phyloP scores from a whole-genome alignment of 1,140 invertebrate genomes.

The Papilio glaucus region DNA sequence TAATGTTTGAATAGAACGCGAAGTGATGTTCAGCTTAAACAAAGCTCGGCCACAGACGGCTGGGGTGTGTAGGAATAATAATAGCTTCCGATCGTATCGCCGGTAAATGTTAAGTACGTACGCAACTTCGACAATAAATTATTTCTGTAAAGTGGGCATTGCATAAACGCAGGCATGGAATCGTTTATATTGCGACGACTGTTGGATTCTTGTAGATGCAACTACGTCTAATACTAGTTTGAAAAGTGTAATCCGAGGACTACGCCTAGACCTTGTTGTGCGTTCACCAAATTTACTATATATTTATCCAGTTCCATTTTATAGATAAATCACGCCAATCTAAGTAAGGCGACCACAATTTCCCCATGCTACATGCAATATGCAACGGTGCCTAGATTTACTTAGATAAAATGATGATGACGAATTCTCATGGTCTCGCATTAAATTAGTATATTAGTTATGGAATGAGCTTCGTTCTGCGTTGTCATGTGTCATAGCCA shows the following conservation, averaged over 20 bases:
- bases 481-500: too few relatives aligned
- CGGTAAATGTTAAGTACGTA: constrained; percentile 37
- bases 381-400: too few relatives aligned
- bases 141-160: constrained; percentile 36
- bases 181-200: constrained; percentile 25
- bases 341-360: neutral
- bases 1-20: constrained; percentile 63
- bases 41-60: constrained; percentile 58
- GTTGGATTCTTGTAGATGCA: constrained; percentile 16
- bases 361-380: neutral
- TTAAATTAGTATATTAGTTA: too few relatives aligned
- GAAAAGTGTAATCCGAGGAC: constrained; percentile 3
- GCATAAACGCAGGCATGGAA: constrained; percentile 26
- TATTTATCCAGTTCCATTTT: neutral
- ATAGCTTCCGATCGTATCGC: constrained; percentile 43
- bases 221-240: neutral
- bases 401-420: too few relatives aligned
- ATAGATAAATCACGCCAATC: neutral
- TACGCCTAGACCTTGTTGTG: too few relatives aligned
- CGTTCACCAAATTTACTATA: too few relatives aligned
- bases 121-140: constrained; percentile 37
- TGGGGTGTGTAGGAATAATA: constrained; percentile 55
- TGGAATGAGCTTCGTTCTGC: too few relatives aligned
- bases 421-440: too few relatives aligned
- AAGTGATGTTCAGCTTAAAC: constrained; percentile 57